Conservation (phyloP, 1,140 invertebrate species). For the Trissolcus basalis region DNA sequence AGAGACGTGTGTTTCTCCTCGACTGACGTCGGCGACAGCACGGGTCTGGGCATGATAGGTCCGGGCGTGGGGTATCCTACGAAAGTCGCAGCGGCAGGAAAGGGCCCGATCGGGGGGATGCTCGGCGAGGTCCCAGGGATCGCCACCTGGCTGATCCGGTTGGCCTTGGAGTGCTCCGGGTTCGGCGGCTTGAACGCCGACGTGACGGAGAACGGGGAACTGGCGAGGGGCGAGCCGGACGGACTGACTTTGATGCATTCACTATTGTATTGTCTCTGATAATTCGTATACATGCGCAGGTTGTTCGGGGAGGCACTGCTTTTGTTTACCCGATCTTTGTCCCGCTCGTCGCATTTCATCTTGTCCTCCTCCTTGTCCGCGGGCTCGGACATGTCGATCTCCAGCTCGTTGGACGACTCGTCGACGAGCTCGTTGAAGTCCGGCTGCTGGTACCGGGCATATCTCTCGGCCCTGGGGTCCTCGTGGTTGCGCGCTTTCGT, state of each 20-base stretch:
- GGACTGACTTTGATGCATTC: conserved; percentile 67
- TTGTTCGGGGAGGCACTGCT: conserved; percentile 69
- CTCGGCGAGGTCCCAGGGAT: conserved; percentile 58
- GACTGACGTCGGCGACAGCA: conserved; percentile 61
- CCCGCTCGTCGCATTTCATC: conserved; percentile 70
- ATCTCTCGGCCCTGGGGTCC: conserved; percentile 66
- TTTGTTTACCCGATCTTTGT: conserved; percentile 75
- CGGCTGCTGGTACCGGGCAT: conserved; percentile 81
- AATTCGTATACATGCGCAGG: conserved; percentile 61
- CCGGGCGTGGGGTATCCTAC: conserved; percentile 78
- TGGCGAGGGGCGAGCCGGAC: conserved; percentile 55
- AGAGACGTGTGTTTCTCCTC: conserved; percentile 75
- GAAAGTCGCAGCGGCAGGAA: conserved; percentile 80
- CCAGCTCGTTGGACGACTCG: conserved; percentile 86
- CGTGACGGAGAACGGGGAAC: conserved; percentile 78
- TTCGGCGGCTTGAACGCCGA: conserved; percentile 86
- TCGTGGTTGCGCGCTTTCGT: conserved; percentile 66
- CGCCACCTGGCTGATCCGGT: conserved; percentile 66
- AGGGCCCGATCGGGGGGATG: conserved; percentile 78
- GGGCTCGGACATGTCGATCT: conserved; percentile 86
- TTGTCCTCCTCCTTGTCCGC: conserved; percentile 75
- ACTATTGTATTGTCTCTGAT: conserved; percentile 67
- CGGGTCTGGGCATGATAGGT: conserved; percentile 68
- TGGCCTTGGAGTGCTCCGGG: conserved; percentile 71
- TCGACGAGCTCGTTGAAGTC: conserved; percentile 88